Conservation (phyloP, 2,113 vertebrate species). For the Calyptomena viridis region DNA sequence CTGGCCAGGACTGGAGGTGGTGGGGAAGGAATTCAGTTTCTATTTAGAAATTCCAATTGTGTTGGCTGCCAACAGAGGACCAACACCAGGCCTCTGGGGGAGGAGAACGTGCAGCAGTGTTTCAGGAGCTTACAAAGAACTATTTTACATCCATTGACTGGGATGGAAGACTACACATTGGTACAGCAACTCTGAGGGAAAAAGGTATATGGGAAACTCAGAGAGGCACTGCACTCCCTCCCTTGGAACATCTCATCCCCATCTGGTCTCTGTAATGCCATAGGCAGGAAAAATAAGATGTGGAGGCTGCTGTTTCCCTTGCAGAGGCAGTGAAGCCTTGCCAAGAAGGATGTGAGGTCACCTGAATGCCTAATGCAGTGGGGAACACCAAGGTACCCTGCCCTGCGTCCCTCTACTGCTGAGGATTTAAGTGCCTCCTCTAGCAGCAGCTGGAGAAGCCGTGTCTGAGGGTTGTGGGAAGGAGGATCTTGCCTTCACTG, state of each 20-base stretch:
- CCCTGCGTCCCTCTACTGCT: background rate
- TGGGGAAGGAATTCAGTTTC: background rate
- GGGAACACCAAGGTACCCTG: background rate
- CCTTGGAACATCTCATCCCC: background rate
- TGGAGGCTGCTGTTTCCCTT: background rate
- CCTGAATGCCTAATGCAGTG: background rate
- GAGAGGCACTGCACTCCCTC: background rate
- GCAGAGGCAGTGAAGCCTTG: background rate
- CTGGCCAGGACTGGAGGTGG: background rate
- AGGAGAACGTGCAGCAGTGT: rapidly evolving
- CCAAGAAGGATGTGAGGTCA: rapidly evolving
- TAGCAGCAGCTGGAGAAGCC: background rate
- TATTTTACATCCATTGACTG: background rate
- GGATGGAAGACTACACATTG: background rate
- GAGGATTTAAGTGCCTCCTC: background rate
- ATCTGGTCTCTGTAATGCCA: background rate
- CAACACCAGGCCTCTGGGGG: background rate
- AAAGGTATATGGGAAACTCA: background rate
- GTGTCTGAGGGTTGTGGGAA: background rate
- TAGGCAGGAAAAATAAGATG: rapidly evolving
- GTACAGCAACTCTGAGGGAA: background rate
- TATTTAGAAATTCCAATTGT: background rate
- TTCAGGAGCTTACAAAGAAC: background rate
- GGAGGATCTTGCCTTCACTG: background rate
- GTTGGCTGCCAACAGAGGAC: background rate